Conservation (phyloP, 2,888 invertebrate genomes). For the Frankliniella fusca region DNA sequence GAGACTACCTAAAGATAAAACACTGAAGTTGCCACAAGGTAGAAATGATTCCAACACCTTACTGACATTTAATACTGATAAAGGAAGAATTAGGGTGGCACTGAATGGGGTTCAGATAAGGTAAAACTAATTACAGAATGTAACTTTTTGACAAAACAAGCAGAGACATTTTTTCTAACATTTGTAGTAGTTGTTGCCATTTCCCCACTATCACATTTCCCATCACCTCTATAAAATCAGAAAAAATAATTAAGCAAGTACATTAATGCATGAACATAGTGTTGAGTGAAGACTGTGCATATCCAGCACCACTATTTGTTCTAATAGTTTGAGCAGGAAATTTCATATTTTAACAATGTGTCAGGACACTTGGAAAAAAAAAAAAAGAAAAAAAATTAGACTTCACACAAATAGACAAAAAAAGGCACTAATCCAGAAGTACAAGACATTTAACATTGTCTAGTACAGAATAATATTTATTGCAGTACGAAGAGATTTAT, state of each 20-base stretch:
- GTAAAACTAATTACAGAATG: not conserved
- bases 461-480: too few relatives aligned
- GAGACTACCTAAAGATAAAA: not conserved
- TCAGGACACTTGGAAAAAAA: too few relatives aligned
- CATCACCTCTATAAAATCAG: not conserved
- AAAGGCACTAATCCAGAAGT: too few relatives aligned
- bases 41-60: too few relatives aligned
- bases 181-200: not conserved
- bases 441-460: too few relatives aligned
- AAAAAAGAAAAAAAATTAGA: too few relatives aligned
- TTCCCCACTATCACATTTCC: constrained; percentile 10
- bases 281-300: not conserved
- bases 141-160: not conserved
- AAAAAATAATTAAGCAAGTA: too few relatives aligned
- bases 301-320: not conserved
- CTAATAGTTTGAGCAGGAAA: not conserved
- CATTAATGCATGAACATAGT: not conserved
- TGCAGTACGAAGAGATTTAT: too few relatives aligned
- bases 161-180: not conserved
- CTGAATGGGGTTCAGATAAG: not conserved
- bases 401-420: too few relatives aligned
- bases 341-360: too few relatives aligned
- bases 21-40: too few relatives aligned
- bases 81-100: not conserved
- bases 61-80: not conserved